These are phyloP conservation scores for Macrotrachela quadricornifera DNA, from an alignment of 1,140 invertebrate species.

Conservation along the genomic window DNA sequence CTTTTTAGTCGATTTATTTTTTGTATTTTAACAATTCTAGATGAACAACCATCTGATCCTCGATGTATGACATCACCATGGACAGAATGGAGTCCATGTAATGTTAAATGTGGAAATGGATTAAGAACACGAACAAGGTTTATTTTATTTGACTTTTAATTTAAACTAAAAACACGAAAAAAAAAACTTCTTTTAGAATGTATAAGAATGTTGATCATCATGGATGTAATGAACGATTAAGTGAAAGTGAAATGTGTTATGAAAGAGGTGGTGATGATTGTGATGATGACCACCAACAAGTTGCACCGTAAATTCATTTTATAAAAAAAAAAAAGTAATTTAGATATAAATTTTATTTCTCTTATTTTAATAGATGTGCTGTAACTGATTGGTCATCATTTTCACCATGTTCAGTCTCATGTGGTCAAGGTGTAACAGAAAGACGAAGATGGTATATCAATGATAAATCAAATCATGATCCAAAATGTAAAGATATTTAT, in stretches of 20 bases:
- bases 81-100: constrained; percentile 41
- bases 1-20: background rate
- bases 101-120: too few species aligned
- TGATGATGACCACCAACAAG: too few species aligned
- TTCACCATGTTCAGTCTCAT: constrained; percentile 40
- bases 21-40: background rate
- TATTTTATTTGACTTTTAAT: constrained; percentile 39
- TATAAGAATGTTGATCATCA: constrained; percentile 22
- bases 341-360: too few species aligned
- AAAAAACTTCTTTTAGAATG: constrained; percentile 57
- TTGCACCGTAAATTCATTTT: too few species aligned
- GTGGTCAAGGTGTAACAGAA: constrained; percentile 32
- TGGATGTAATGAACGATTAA: constrained; percentile 14
- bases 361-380: constrained; percentile 29
- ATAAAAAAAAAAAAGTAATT: too few species aligned
- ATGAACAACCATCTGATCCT: constrained; percentile 1
- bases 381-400: constrained; percentile 37
- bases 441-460: constrained; percentile 17
- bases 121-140: too few species aligned
- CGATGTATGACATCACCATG: constrained; percentile 49
- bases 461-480: background rate
- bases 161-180: constrained; percentile 65
- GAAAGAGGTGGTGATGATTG: too few species aligned
- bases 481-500: too few species aligned
- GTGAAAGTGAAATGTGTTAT: too few species aligned